Evolutionary conservation across 2,797 vertebrate genomes (phyloP), one percentile per base, ranked within the genome.

Genomic region (Dermochelys coriacea): DNA sequence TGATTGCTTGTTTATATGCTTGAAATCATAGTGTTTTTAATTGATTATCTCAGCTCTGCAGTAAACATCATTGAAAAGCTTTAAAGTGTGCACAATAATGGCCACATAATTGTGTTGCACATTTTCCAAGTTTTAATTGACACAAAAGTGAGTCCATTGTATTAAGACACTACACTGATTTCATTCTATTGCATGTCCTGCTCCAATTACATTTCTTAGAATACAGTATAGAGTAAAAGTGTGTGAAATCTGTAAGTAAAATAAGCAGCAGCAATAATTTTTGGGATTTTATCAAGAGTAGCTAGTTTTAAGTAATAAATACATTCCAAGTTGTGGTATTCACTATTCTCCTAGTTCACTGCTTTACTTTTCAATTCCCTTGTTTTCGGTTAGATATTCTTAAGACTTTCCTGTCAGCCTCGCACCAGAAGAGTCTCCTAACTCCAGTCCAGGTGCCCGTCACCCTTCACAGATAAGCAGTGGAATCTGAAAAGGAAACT

Each of bases 291-390:
- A 96, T 94, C 94, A 97, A 98, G 96, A 96, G 98, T 98, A 98
- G 97, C 97, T 97, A 98, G 94, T 97, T 96, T 97, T 92, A 97
- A 93, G 98, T 98, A 99, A 99, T 99, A 99, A 99, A 99, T 99
- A 99, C 99, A 99, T 99, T 99, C 99, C 96, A 94, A 97, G 98
- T 98, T 98, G 98, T 98, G 98, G 98, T 97, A 98, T 98, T 94
- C 95, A 94, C 98, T 98, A 98, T 98, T 98, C 97, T 88, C 98
- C 98, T 98, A 98, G 97, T 97, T 96, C 98, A 97, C 93, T 97
- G 97, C 97, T 41, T 25, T 16, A 88, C 87, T 82, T 55, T 88
- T 83, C 86, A 68, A n/a, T 93, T 96, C 94, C 97, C 86, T 93
- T 91, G 9, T 57, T 51, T 68, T 23, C 64, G 80, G 85, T 88